phyloP scores from a whole-genome alignment of 2,888 invertebrate genomes.

The Pecten maximus region DNA sequence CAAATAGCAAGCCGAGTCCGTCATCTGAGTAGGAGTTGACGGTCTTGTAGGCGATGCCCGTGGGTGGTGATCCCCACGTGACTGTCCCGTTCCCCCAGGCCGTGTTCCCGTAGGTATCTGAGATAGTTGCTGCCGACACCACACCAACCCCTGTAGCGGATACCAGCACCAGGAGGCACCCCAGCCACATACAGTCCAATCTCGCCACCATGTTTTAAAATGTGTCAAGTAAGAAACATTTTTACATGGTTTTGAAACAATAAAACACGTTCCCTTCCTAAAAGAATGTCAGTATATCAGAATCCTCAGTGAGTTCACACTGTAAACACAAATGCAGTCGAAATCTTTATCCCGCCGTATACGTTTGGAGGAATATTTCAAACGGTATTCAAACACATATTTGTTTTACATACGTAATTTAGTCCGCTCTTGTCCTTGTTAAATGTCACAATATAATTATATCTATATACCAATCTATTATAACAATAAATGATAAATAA shows the following conservation, averaged over 20 bases:
- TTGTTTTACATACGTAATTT: neutral
- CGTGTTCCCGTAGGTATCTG: slow-evolving; percentile 66
- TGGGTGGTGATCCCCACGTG: slow-evolving; percentile 62
- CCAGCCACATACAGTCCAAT: neutral
- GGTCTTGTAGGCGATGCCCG: slow-evolving; percentile 65
- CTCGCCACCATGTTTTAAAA: neutral
- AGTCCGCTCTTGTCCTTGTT: neutral
- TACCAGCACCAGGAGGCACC: neutral
- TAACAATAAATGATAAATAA: neutral
- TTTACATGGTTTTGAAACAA: neutral
- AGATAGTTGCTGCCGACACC: slow-evolving; percentile 38
- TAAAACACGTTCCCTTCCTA: neutral
- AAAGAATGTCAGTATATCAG: neutral
- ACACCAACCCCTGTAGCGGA: neutral
- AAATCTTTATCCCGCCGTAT: neutral
- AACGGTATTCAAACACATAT: neutral
- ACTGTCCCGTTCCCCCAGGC: slow-evolving; percentile 68
- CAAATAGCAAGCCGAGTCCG: slow-evolving; percentile 62
- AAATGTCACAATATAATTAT: neutral
- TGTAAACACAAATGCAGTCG: neutral
- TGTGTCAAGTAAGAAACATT: neutral
- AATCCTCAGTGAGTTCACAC: neutral
- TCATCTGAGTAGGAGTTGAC: slow-evolving; percentile 61
- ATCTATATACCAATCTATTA: neutral
- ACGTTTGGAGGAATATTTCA: neutral